Percentiles rank a stretch among this genome's conserved stretches.
Conservation (phyloP, 2,113 vertebrate genomes). For the Coptodon bakossiorum region DNA sequence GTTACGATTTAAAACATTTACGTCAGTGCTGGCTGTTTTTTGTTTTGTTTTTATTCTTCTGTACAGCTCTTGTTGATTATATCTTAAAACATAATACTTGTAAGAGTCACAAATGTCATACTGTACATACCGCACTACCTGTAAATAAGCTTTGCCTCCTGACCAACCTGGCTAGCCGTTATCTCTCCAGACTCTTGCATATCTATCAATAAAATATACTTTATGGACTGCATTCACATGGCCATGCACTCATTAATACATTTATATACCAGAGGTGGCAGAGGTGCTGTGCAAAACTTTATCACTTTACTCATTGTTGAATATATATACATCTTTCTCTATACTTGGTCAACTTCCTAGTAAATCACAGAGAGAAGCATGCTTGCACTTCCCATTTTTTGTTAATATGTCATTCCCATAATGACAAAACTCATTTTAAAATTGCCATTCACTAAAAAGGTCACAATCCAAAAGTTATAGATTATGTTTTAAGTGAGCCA, state of each 20-base stretch:
- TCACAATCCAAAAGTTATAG: background rate
- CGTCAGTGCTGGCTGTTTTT: background rate
- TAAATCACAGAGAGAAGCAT: background rate
- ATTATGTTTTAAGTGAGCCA: background rate
- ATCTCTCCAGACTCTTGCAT: background rate
- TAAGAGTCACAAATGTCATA: background rate
- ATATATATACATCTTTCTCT: background rate
- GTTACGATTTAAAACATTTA: background rate
- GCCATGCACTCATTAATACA: background rate
- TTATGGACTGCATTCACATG: background rate
- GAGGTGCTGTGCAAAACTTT: background rate
- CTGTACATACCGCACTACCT: background rate
- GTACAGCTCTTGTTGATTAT: background rate
- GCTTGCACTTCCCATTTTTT: background rate
- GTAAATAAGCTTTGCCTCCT: background rate
- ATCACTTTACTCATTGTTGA: background rate
- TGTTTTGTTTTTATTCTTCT: background rate
- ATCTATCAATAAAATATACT: background rate
- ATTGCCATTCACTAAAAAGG: background rate
- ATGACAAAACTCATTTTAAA: background rate
- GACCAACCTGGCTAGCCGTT: background rate
- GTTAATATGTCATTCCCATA: background rate
- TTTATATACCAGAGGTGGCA: background rate
- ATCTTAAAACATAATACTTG: background rate
- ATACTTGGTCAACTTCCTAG: background rate